Base-by-base conservation (phyloP, 2,888 invertebrate genomes). In the Diplazon laetatorius region DNA sequence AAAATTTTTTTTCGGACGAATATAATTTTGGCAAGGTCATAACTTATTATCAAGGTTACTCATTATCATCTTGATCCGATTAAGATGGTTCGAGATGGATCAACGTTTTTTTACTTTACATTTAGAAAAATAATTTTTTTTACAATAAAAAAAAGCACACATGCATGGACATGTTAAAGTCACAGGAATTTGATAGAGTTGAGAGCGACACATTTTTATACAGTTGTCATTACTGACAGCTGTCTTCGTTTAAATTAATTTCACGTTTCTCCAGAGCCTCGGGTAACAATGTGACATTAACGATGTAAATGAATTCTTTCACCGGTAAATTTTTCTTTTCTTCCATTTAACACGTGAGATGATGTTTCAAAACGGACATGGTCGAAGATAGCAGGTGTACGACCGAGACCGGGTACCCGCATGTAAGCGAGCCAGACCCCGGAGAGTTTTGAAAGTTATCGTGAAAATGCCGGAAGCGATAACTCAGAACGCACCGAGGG, bases 381-480 rank as follows among this genome's bases (percentile, higher is more conserved):
- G 14, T 9, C 10, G 25, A n/a, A n/a, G n/a, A n/a, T 16, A 10
- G n/a, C 66, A 42, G 55, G 52, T 68, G 68, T 20, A 46, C n/a
- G 25, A 8, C 25, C 25, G 39, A 14, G 20, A 46, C 44, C 35
- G 39, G 42, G 42, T 14, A 18, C 37, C 48, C 57, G 57, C 48
- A 59, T 70, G 48, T 48, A 37, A 37, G 42, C 35, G 12, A 42
- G 39, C 25, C 22, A 16, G 35, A 55, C 9, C 55, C 16, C 4
- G 55, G 16, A 44, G 35, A 52, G 42, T 55, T 63, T 22, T 20
- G 44, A n/a, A n/a, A 72, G 52, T 55, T 55, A 72, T 55, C 63
- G 59, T 30, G 35, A n/a, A 35, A 62, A 62, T 30, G 55, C 30
- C 60, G 55, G 44, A 39, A 55, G 55, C 63, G 44, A 46, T 72